These are phyloP conservation scores for Drosophila dives DNA, from an alignment of 2,888 invertebrate species.

Conservation along the genomic window DNA sequence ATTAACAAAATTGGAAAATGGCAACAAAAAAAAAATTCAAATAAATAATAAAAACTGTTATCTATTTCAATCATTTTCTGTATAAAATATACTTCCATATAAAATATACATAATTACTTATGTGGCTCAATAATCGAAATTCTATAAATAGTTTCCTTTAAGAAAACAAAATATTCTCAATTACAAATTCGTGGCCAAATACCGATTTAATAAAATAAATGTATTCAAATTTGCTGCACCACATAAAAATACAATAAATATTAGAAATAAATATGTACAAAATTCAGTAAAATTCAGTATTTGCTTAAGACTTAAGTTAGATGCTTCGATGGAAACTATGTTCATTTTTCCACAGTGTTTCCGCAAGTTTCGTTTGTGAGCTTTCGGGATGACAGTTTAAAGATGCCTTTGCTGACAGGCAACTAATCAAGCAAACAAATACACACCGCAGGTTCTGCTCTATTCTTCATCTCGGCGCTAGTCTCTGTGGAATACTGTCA, in stretches of 20 bases:
- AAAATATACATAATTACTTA: not conserved
- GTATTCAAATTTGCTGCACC: not conserved
- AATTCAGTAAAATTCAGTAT: not conserved
- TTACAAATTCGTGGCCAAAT: not conserved
- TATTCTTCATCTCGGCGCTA: not conserved
- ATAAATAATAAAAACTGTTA: no score
- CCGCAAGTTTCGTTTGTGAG: not conserved
- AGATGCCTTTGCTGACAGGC: slow-evolving; percentile 32
- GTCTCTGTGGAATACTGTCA: slow-evolving; percentile 2
- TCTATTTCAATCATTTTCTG: no score
- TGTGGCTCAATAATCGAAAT: not conserved
- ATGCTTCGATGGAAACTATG: not conserved
- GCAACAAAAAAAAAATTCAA: no score
- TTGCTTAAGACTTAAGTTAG: not conserved
- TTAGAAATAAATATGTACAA: not conserved
- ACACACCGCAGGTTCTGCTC: slow-evolving; percentile 11
- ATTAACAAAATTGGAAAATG: not conserved
- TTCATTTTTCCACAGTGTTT: not conserved
- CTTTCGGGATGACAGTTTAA: slow-evolving; percentile 6
- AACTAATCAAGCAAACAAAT: slow-evolving; percentile 57
- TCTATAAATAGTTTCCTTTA: no score
- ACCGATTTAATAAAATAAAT: not conserved
- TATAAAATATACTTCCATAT: no score
- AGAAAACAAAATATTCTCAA: not conserved
- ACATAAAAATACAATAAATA: not conserved